A percentile compares a stretch with the other conserved stretches of the same genome.
Conservation (phyloP, 2,113 vertebrate genomes). For the Pyxicephalus adspersus region DNA sequence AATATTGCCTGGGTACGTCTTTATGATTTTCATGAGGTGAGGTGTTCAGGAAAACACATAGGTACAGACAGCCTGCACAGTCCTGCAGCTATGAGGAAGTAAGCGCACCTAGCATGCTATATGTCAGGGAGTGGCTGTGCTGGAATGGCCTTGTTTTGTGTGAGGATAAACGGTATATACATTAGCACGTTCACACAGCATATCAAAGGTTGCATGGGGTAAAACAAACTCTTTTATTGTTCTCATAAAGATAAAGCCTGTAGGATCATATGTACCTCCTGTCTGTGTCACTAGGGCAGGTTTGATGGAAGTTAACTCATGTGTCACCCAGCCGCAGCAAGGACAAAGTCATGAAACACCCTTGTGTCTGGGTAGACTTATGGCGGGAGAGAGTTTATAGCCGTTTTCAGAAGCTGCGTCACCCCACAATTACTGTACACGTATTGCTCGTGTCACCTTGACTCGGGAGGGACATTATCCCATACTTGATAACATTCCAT, state of each 20-base stretch:
- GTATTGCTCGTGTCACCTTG: not conserved
- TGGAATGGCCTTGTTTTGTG: constrained; percentile 16
- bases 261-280: constrained; percentile 34
- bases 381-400: not conserved
- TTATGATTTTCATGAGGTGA: constrained; percentile 13
- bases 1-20: not conserved
- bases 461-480: not conserved
- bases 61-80: constrained; percentile 18
- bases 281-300: constrained; percentile 39
- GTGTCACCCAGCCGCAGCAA: constrained; percentile 16
- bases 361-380: not conserved
- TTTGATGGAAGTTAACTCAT: not conserved
- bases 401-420: not conserved
- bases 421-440: not conserved
- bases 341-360: not conserved
- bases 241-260: constrained; percentile 51
- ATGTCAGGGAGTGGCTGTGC: constrained; percentile 40
- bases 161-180: constrained; percentile 45
- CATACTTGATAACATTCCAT: not conserved
- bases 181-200: constrained; percentile 37
- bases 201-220: constrained; percentile 40
- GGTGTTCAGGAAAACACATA: not conserved
- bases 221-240: constrained; percentile 42
- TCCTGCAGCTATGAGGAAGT: constrained; percentile 39
- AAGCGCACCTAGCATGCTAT: constrained; percentile 13